These are phyloP conservation scores for Mastigias papua DNA, from an alignment of 30 jellyfish, hydroid and myxozoan species.

Conservation along the genomic window DNA sequence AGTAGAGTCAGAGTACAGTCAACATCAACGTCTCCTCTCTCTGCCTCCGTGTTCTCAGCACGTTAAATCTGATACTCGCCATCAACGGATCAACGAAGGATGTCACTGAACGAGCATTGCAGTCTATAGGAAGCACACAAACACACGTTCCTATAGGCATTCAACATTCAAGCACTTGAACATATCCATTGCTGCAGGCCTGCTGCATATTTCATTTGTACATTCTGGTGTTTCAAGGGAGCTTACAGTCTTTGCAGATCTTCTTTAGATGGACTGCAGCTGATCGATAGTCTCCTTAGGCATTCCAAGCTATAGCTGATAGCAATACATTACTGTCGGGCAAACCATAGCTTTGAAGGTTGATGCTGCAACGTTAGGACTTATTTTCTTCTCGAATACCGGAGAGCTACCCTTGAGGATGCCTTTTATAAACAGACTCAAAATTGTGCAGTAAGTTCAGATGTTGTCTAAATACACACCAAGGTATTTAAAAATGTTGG, in stretches of 20 bases:
- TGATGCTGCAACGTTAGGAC: constrained; percentile 65
- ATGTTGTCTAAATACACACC: constrained; percentile 67
- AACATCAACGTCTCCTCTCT: no score
- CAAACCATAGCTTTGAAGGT: constrained; percentile 54
- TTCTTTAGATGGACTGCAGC: constrained; percentile 59
- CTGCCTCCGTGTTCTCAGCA: no score
- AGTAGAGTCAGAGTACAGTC: no score
- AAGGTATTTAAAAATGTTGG: constrained; percentile 44
- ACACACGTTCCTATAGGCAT: no score
- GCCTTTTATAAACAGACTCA: constrained; percentile 55
- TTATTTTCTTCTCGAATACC: constrained; percentile 35
- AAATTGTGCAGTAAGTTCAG: constrained; percentile 43
- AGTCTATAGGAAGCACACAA: no score
- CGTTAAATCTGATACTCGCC: no score
- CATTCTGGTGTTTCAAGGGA: constrained; percentile 29
- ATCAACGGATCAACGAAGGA: no score
- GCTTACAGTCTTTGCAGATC: constrained; percentile 56
- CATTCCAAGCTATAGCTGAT: constrained; percentile 64
- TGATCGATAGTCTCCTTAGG: constrained; percentile 62
- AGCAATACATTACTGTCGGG: constrained; percentile 39
- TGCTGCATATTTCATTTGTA: no score
- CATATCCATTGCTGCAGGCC: no score
- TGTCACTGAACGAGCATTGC: no score
- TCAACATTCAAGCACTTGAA: no score
- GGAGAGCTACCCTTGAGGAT: constrained; percentile 48